Evolutionary conservation across 1,140 invertebrate species (phyloP), one percentile per base, ranked within the genome.

Genomic region (Ectropis grisescens): DNA sequence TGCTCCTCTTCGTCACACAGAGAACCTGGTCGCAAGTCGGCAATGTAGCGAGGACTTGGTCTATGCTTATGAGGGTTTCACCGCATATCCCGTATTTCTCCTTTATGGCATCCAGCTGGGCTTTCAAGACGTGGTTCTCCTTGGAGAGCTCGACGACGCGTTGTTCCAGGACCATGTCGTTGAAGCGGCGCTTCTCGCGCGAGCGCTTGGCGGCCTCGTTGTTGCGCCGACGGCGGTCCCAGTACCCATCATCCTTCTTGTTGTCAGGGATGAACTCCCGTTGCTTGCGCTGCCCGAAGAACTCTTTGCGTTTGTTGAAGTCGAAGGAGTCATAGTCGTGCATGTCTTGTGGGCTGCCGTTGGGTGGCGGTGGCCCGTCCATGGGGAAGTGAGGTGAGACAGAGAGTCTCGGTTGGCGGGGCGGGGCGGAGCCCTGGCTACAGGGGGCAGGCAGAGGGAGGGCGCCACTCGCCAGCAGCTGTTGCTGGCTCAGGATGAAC

Each of bases 231-330:
- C 97, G 85, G 14, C 96, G 86, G 75, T 98, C 96, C 97, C 97
- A 99, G 79, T 99, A 98, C 52, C 92, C 94, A 52, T 97, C 94
- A 59, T 99, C 96, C 71, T 98, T 99, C 61, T 96, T 97, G 69
- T 91, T 95, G 58, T 98, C 96, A 0, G 96, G 96, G 32, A 97
- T 98, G 74, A 98, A 98, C 65, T 98, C 96, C 1, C 96, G 86
- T 65, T 97, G 95, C 61, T 98, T 98, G 34, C 96, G 86, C 55
- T 95, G 93, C 9, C 91, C 88, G 65, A 93, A 92, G 38, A 93
- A 84, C 29, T 93, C 91, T 60, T 93, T 93, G 41, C 90, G 82
- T 50, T 89, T 87, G 32, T 53, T 58, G 49, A 88, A 83, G 35
- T 90, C 82, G 36, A 85, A 88, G 16, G 55, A 78, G n/a, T n/a